Conservation (phyloP, 2,797 vertebrate genomes). For the Pantherophis vulpinus region DNA sequence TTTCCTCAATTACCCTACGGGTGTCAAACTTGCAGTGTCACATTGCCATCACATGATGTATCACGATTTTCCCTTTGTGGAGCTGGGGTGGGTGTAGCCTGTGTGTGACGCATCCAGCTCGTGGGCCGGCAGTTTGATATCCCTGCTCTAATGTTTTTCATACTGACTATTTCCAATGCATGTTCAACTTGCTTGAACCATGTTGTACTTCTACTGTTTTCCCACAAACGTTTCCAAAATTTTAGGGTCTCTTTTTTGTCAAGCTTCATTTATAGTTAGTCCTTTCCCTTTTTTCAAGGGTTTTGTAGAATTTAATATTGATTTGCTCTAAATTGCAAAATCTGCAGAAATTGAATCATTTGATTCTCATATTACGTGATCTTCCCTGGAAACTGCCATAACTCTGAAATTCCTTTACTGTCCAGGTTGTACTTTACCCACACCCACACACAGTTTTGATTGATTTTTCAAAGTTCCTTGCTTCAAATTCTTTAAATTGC, state of each 20-base stretch:
- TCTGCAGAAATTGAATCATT: background rate
- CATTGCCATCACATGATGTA: too few species aligned
- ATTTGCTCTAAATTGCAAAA: background rate
- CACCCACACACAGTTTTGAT: background rate
- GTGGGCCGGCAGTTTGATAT: too few species aligned
- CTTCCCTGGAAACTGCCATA: background rate
- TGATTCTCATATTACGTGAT: background rate
- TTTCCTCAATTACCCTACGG: background rate
- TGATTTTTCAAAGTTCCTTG: background rate
- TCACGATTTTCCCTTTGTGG: too few species aligned
- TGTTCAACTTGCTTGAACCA: background rate
- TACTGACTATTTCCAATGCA: background rate
- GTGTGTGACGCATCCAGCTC: too few species aligned
- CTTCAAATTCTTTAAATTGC: background rate
- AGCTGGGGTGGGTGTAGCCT: too few species aligned
- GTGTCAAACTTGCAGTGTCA: too few species aligned
- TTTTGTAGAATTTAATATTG: background rate
- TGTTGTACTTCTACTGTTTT: background rate
- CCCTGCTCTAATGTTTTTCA: background rate
- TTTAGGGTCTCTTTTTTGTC: background rate
- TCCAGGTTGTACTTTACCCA: background rate
- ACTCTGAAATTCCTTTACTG: background rate
- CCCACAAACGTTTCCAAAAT: background rate
- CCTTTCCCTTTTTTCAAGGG: background rate
- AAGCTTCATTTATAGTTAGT: background rate